Conservation (phyloP, 1,140 invertebrate genomes). For the Cotesia chilonis region DNA sequence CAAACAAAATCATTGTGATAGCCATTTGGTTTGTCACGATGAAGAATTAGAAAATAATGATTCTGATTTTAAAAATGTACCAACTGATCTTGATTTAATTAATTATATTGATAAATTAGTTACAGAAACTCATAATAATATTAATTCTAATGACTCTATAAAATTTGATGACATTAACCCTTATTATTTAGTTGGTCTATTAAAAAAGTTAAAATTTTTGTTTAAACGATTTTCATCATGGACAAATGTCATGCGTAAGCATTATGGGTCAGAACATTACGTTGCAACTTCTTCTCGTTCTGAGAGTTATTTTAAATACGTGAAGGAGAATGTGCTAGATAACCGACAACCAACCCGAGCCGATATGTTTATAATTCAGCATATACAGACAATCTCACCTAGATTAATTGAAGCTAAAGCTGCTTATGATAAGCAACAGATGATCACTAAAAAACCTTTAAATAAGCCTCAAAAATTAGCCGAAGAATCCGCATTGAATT, state of each 20-base stretch:
- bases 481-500: neutral
- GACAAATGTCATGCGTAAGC: neutral
- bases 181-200: neutral
- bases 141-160: neutral
- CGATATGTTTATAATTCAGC: conserved; percentile 1
- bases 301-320: neutral
- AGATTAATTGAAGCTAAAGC: neutral
- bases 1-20: neutral
- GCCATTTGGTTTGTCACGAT: neutral
- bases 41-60: neutral
- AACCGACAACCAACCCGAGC: neutral
- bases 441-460: neutral
- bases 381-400: neutral
- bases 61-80: neutral
- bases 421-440: neutral
- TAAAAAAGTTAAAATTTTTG: neutral
- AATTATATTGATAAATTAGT: neutral
- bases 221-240: neutral
- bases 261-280: neutral
- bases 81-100: neutral
- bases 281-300: conserved; percentile 2
- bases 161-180: conserved; percentile 8
- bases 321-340: neutral
- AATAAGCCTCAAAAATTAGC: neutral
- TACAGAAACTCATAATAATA: neutral